Base-by-base conservation (phyloP, 2,888 invertebrate genomes). In the Eupithecia pulchellata region DNA sequence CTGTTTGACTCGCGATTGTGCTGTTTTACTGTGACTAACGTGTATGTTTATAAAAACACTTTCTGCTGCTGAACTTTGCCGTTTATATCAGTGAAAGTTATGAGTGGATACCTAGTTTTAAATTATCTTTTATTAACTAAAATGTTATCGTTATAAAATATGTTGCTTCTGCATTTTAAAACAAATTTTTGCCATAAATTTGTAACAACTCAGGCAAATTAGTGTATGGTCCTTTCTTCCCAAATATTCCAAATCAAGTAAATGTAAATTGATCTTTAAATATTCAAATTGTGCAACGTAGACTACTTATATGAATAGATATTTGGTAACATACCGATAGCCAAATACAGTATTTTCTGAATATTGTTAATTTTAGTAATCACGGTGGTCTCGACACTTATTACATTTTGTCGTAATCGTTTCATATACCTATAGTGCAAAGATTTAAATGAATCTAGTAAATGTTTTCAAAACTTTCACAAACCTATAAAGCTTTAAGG, bases 211-310 rank as follows among this genome's bases (percentile, higher is more conserved):
- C 1, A 13, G 52, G 52, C 29, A 17, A 14, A 29, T 6, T 17
- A 36, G 17, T 27, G 27, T 39, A 11, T 36, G 63, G 29, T 63
- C 20, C 63, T 29, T 1, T 20, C 30, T 32, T 11, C 17, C 64
- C 17, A 17, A 47, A 20, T 29, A 74, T 82, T 83, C 77, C 77
- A 79, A 79, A 77, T 80, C 75, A 73, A 68, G 66, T 80, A 71
- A 75, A 75, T 71, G 75, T 76, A 4, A 27, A 14, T 27, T 29
- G 25, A 9, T 27, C 17, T 17, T 25, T 20, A 20, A 20, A 47
- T 52, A 13, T 52, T 52, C 25, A 9, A 57, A 20, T 57, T 17
- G 14, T 27, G 57, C 29, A 57, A 57, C 8, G 29, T 29, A 17
- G n/a, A 13, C 52, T 25, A 25, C 4, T 11, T 11, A 8, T 17